phyloP scores from a whole-genome alignment of 35 echinoderm and acorn worm species.

The Patiria miniata region DNA sequence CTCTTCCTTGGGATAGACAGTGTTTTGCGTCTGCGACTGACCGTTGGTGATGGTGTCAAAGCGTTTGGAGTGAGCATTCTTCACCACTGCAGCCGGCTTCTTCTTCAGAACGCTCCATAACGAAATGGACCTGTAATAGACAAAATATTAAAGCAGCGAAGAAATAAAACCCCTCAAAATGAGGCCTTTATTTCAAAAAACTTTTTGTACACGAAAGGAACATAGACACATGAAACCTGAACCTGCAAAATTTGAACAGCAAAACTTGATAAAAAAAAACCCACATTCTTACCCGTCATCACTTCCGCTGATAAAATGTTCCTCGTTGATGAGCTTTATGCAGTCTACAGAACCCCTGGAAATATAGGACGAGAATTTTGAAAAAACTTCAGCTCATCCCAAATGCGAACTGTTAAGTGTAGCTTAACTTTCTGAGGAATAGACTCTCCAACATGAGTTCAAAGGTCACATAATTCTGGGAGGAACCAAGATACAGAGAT shows the following conservation, averaged over 20 bases:
- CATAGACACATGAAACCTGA: too few species aligned
- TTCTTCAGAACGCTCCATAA: constrained; percentile 94
- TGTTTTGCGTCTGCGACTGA: not conserved
- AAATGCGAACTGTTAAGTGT: too few species aligned
- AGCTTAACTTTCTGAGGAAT: too few species aligned
- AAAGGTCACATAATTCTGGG: too few species aligned
- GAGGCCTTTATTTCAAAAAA: too few species aligned
- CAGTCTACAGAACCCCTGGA: constrained; percentile 92
- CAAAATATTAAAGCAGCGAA: too few species aligned
- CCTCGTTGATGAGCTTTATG: constrained; percentile 88
- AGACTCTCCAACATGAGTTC: too few species aligned
- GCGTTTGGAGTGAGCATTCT: constrained; percentile 66
- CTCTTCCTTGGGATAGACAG: constrained; percentile 36
- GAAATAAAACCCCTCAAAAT: not conserved
- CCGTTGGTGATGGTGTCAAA: constrained; percentile 6
- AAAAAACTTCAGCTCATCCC: too few species aligned
- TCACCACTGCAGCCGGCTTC: constrained; percentile 67
- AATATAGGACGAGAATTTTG: not conserved
- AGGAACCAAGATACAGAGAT: too few species aligned
- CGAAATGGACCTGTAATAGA: constrained; percentile 71
- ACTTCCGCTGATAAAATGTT: constrained; percentile 87
- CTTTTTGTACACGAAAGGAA: too few species aligned
- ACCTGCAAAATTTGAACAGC: not conserved
- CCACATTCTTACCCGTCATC: constrained; percentile 80
- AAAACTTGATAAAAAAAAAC: not conserved